Evolutionary conservation across 2,888 invertebrate species (phyloP).

Genomic region (Dryococelus australis): DNA sequence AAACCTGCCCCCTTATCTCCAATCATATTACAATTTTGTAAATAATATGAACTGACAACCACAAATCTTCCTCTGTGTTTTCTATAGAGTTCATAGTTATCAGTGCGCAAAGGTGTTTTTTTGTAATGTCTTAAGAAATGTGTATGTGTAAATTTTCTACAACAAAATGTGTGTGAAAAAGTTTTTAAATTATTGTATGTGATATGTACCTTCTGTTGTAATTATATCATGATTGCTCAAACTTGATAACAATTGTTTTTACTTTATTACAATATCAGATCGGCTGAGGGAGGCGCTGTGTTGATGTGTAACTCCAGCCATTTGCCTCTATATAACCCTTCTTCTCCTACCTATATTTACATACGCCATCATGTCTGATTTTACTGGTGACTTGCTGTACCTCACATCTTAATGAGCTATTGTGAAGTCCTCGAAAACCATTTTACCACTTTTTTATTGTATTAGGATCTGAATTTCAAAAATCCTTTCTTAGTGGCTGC

Average conservation of each 20-base stretch:
- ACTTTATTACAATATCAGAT: no score
- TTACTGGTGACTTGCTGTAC: no score
- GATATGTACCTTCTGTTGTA: background rate
- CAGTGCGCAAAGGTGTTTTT: background rate
- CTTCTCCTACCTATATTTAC: no score
- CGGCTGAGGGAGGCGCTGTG: no score
- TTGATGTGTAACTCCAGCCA: background rate
- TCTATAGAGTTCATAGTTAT: background rate
- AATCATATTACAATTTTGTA: background rate
- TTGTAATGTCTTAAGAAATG: background rate
- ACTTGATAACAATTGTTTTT: background rate
- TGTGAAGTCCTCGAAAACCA: no score
- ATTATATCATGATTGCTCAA: constrained; percentile 3
- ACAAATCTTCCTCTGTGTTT: background rate
- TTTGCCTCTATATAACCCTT: background rate
- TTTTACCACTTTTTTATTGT: no score
- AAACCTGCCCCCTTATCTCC: background rate
- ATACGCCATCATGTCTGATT: no score
- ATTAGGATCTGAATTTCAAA: no score
- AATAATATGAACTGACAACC: background rate
- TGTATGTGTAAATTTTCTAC: constrained; percentile 16
- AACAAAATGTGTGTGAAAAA: constrained; percentile 1
- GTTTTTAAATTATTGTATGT: constrained; percentile 9
- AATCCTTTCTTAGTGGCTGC: no score
- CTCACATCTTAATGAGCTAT: no score